These are phyloP conservation scores for Epistrophe eligans DNA, from an alignment of 2,888 invertebrate species.

Conservation along the genomic window DNA sequence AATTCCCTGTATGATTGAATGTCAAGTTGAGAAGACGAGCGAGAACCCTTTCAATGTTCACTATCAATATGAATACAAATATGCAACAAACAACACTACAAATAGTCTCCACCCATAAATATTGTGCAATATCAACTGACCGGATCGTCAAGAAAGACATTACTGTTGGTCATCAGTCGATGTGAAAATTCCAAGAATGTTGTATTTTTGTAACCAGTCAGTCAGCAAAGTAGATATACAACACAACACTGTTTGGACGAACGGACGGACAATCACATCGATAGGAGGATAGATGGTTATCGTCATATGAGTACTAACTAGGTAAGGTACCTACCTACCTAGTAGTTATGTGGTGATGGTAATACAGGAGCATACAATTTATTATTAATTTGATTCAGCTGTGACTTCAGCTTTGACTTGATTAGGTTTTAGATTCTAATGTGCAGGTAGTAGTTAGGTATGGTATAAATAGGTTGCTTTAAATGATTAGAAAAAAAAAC, in stretches of 20 bases:
- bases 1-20: conserved; percentile 7
- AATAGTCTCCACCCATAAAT: neutral
- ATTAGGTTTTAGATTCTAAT: conserved; percentile 19
- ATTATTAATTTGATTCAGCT: neutral
- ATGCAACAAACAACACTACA: neutral
- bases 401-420: conserved; percentile 14
- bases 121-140: conserved; percentile 19
- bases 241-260: neutral
- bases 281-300: conserved; percentile 8
- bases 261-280: neutral
- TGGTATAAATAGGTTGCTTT: neutral
- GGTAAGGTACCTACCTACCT: neutral
- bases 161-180: conserved; percentile 21
- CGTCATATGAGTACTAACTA: neutral
- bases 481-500: conserved; percentile 17
- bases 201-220: conserved; percentile 27
- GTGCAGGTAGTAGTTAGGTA: neutral
- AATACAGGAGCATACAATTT: conserved; percentile 29
- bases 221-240: neutral
- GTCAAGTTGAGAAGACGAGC: conserved; percentile 3
- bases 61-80: neutral
- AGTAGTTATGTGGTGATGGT: neutral
- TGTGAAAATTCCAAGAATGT: conserved; percentile 39
- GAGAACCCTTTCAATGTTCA: conserved; percentile 15
- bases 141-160: conserved; percentile 8